Percentiles rank a stretch among this genome's conserved stretches.
phyloP scores from a whole-genome alignment of 1,140 invertebrate genomes.

The Aphelinus atriplicis region DNA sequence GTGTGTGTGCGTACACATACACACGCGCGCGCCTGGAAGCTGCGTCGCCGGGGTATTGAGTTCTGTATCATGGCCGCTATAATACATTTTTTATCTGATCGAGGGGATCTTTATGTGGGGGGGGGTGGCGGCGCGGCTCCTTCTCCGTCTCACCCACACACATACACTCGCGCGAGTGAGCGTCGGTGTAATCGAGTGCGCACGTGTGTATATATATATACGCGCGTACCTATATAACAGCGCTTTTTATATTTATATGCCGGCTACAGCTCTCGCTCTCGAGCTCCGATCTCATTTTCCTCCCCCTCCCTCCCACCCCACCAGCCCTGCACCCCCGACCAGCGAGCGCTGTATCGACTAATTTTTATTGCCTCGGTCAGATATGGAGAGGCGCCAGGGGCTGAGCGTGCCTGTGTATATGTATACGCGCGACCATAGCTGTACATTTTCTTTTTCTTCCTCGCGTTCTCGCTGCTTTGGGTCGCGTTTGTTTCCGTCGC shows the following conservation, averaged over 20 bases:
- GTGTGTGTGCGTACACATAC: no score
- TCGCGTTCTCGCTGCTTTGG: no score
- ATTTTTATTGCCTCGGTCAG: constrained; percentile 41
- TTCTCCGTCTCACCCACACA: constrained; percentile 22
- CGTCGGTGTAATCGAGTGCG: constrained; percentile 43
- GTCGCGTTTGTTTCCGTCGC: no score
- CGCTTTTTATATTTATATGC: constrained; percentile 40
- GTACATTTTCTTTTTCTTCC: no score
- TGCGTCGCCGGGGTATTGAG: constrained; percentile 60
- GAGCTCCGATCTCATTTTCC: constrained; percentile 36
- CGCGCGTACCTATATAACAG: constrained; percentile 8
- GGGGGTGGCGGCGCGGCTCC: neutral
- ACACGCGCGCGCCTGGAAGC: constrained; percentile 3
- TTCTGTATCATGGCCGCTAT: constrained; percentile 66
- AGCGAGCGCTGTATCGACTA: constrained; percentile 30
- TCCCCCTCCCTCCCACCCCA: neutral
- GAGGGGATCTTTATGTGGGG: constrained; percentile 66
- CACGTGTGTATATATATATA: constrained; percentile 33
- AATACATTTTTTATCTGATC: constrained; percentile 69
- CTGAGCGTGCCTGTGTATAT: no score
- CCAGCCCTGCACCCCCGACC: no score
- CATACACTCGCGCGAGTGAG: constrained; percentile 35
- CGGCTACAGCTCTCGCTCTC: neutral
- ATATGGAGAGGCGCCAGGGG: neutral
- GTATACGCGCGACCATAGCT: no score